These are phyloP conservation scores for Steinernema feltiae DNA, from an alignment of 1,140 invertebrate species.

Conservation along the genomic window DNA sequence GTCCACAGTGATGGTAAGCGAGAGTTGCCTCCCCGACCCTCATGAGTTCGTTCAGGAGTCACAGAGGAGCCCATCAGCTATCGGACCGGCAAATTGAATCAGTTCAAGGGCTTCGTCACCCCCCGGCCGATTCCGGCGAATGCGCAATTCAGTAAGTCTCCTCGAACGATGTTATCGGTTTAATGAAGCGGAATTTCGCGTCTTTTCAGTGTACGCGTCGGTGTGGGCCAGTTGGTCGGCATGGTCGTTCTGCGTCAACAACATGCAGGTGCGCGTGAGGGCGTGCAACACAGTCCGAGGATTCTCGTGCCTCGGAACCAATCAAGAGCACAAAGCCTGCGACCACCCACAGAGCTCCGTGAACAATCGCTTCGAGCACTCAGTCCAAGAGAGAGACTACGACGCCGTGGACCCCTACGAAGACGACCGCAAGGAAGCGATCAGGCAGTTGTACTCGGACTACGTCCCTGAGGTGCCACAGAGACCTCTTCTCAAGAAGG, in stretches of 20 bases:
- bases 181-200: constrained; percentile 19
- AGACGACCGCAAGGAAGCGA: constrained; percentile 46
- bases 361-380: constrained; percentile 9
- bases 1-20: neutral
- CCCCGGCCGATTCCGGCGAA: constrained; percentile 45
- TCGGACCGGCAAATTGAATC: constrained; percentile 47
- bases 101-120: constrained; percentile 52
- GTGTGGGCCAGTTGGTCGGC: constrained; percentile 57
- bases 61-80: neutral
- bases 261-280: constrained; percentile 50
- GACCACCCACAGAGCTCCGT: constrained; percentile 20
- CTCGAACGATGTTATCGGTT: constrained; percentile 10
- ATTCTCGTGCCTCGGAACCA: constrained; percentile 54
- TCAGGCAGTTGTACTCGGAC: constrained; percentile 47
- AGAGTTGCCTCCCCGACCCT: too few species aligned
- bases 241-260: constrained; percentile 53
- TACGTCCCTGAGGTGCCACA: constrained; percentile 28
- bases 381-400: constrained; percentile 30
- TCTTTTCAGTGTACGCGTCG: constrained; percentile 52
- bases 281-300: constrained; percentile 57
- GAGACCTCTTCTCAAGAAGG: constrained; percentile 18
- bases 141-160: constrained; percentile 27
- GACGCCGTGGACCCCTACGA: constrained; percentile 48
- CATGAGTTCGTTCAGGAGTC: neutral
- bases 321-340: constrained; percentile 30